Evolutionary conservation across 2,888 invertebrate genomes (phyloP).

Genomic region (Dryomyza anilis): DNA sequence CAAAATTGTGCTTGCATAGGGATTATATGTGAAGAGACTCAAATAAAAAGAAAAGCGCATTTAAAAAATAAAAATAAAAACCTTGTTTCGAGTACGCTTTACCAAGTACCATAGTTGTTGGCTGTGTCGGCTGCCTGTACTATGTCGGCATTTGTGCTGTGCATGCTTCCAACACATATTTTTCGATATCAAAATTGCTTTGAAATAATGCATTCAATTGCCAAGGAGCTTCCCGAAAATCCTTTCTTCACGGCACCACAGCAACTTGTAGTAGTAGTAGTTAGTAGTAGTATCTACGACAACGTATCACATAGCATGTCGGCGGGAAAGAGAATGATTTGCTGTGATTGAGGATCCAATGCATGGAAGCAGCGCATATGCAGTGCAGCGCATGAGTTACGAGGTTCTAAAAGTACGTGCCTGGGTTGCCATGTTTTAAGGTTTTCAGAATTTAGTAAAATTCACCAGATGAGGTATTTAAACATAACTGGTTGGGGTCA

Average conservation of each 20-base stretch:
- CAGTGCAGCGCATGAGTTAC: too few species aligned
- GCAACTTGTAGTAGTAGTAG: too few species aligned
- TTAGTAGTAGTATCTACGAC: too few species aligned
- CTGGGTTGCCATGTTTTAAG: too few species aligned
- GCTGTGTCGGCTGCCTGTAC: background rate
- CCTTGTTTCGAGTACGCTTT: background rate
- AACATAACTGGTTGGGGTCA: too few species aligned
- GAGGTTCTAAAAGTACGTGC: too few species aligned
- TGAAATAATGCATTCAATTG: slow-evolving; percentile 29
- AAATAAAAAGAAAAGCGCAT: background rate
- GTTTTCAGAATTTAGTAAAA: too few species aligned
- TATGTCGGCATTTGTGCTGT: background rate
- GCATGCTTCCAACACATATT: slow-evolving; percentile 29
- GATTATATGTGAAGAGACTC: slow-evolving; percentile 1
- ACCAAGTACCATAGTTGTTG: background rate
- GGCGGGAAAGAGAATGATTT: background rate
- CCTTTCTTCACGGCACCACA: too few species aligned
- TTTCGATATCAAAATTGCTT: slow-evolving; percentile 31
- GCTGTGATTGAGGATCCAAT: background rate
- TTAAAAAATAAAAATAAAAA: background rate
- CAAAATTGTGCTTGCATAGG: slow-evolving; percentile 19
- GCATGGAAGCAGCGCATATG: too few species aligned
- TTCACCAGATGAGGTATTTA: too few species aligned
- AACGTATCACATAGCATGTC: background rate
- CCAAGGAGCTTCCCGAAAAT: too few species aligned